Evolutionary conservation across 2,888 invertebrate species (phyloP), one percentile per base, ranked within the genome.

Genomic region (Dynastes maya): DNA sequence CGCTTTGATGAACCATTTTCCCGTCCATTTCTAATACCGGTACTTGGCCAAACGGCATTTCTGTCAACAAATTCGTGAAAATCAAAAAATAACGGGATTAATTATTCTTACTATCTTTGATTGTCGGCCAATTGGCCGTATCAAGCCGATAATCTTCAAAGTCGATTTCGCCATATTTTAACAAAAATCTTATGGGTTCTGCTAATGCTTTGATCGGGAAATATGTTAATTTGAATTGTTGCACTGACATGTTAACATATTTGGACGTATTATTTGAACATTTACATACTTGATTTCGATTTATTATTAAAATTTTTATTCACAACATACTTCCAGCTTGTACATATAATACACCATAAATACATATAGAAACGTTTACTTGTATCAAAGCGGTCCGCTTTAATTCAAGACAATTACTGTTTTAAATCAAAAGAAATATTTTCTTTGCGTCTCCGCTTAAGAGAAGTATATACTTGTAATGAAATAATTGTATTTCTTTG

Each of bases 1-100:
- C 77, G 58, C 92, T 92, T 85, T 94, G 94, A 37, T 91, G 90
- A 80, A 91, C 89, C 81, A 89, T 86, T 85, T 93, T 92, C n/a
- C 93, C 94, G 79, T 93, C 91, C 11, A 93, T 88, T 86, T 92
- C 92, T 77, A 94, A 83, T 0, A 93, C 86, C 0, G 94, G 94
- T 80, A 92, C 86, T 86, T 92, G 92, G 0, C 93, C 93, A 85
- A 92, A 93, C 37, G 93, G 93, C 89, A 90, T 92, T 29, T 79
- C 82, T 83, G 61, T 74, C 45, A 22, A 76, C n/a, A 72, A 70
- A 11, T 27, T 27, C 49, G 58, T 27, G 22, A 37, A 72, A 16
- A 11, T 8, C n/a, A 55, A 27, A 22, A 29, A 68, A 9, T 22
- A 45, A 45, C 37, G 32, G n/a, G 40, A 29, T 9, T 27, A 53